Base-by-base conservation (phyloP, 2,888 invertebrate species). In the Synergus umbraculus region DNA sequence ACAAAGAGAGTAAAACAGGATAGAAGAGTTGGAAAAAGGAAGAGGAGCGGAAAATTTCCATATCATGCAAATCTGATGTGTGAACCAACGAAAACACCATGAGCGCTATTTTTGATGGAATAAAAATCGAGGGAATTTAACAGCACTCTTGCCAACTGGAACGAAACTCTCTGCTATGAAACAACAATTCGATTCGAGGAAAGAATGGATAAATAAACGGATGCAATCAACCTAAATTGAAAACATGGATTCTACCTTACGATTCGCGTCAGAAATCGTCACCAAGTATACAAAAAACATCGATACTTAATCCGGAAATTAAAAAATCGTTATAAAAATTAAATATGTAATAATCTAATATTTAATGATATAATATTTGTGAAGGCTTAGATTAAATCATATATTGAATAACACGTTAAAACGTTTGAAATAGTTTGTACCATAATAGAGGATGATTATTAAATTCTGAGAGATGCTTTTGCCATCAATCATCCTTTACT, bases 111-210 rank as follows among this genome's bases (percentile, higher is more conserved):
- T 49, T 60, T 49, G 22, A 18, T 9, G 8, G 69, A 1, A 46
- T 43, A 79, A 78, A 82, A 82, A 63, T 82, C 76, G 78, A 81
- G 77, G 76, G 29, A 78, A 22, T 63, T 15, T 37, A 79, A 81
- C 41, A 76, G 58, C 63, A 15, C 15, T 29, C 37, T 49, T 7
- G 2, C n/a, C 54, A 8, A 54, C 8, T 54, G 8, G 8, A 54
- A 54, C 15, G n/a, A 9, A 65, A 65, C 13, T 15, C 4, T 43
- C 41, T 66, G 18, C 12, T 66, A 44, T 18, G 43, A 66, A 43
- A 43, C 66, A 43, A 66, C 12, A 12, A 43, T 66, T 65, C 43
- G 66, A 66, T 37, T 43, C 66, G 7, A 54, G 54, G n/a, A 9
- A 43, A 66, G 18, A n/a, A 66, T 66, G 9, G 43, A 43, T 66